Conservation (phyloP, 92 coral and sea anemone genomes). For the Umimayanthus kanabou region DNA sequence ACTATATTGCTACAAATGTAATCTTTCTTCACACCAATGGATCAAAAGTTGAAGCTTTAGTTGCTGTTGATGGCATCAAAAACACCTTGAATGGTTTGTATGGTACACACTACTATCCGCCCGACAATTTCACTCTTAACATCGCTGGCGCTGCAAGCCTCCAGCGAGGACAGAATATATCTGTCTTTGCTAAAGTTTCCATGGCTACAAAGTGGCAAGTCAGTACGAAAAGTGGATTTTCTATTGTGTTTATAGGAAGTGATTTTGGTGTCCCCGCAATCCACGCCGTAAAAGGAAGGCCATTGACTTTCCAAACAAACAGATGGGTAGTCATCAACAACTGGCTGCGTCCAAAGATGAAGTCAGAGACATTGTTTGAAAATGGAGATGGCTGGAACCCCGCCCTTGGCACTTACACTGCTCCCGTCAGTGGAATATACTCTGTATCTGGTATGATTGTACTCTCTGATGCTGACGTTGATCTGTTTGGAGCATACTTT, state of each 20-base stretch:
- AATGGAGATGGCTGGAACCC: slow-evolving; percentile 52
- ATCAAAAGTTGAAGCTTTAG: slow-evolving; percentile 37
- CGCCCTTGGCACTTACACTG: slow-evolving; percentile 50
- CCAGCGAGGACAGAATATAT: slow-evolving; percentile 46
- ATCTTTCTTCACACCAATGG: slow-evolving; percentile 32
- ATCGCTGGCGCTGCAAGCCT: slow-evolving; percentile 60
- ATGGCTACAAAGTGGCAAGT: slow-evolving; percentile 22
- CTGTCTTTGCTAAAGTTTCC: slow-evolving; percentile 48
- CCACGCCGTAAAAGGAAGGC: slow-evolving; percentile 53
- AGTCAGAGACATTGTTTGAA: slow-evolving; percentile 32
- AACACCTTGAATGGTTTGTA: slow-evolving; percentile 45
- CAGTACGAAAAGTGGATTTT: slow-evolving; percentile 56
- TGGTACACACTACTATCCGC: slow-evolving; percentile 44
- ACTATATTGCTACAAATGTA: slow-evolving; percentile 59
- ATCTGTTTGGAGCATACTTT: slow-evolving; percentile 38
- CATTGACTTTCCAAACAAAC: slow-evolving; percentile 31
- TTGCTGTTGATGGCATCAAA: slow-evolving; percentile 47
- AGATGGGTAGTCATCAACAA: slow-evolving; percentile 51
- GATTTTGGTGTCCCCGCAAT: slow-evolving; percentile 55
- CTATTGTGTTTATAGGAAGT: slow-evolving; percentile 56
- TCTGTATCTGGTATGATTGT: slow-evolving; percentile 53
- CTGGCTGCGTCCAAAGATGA: slow-evolving; percentile 38
- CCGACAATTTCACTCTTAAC: slow-evolving; percentile 57
- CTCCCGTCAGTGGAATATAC: slow-evolving; percentile 59
- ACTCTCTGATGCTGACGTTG: slow-evolving; percentile 38